phyloP scores from a whole-genome alignment of 2,113 vertebrate genomes.

The Nesoenas mayeri region DNA sequence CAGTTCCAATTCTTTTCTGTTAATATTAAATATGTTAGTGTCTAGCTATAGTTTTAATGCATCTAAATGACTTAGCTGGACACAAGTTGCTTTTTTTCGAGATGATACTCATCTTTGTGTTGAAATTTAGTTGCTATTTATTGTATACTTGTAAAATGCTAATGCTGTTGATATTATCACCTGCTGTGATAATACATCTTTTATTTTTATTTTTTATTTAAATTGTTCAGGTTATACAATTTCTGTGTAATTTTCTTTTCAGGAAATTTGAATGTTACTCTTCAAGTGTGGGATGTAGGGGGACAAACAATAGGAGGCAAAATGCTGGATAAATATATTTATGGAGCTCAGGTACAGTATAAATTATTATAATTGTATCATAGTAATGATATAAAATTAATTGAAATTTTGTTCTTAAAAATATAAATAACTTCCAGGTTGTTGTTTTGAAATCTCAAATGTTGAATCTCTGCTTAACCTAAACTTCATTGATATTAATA shows the following conservation, averaged over 20 bases:
- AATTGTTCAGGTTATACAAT: not conserved
- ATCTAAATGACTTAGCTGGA: not conserved
- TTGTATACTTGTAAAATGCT: not conserved
- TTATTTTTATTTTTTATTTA: not conserved
- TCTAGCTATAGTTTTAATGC: not conserved
- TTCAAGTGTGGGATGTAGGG: constrained; percentile 99
- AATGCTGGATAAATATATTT: constrained; percentile 99
- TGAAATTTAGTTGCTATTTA: not conserved
- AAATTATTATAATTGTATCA: not conserved
- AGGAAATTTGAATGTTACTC: constrained; percentile 96
- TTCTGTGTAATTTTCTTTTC: constrained; percentile 48
- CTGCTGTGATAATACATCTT: not conserved
- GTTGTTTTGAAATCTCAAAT: not conserved
- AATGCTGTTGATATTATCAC: not conserved
- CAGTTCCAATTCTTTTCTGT: not conserved
- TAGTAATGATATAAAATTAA: not conserved
- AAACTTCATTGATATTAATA: not conserved
- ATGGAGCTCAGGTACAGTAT: constrained; percentile 88
- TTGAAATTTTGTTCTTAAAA: not conserved
- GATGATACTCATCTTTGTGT: not conserved
- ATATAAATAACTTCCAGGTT: not conserved
- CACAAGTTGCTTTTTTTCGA: not conserved
- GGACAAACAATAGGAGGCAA: constrained; percentile 97
- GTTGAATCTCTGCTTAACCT: not conserved
- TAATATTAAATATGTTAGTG: not conserved